These are phyloP conservation scores for Phalacrocorax pelagicus DNA, from an alignment of 2,113 vertebrate species.

Conservation along the genomic window DNA sequence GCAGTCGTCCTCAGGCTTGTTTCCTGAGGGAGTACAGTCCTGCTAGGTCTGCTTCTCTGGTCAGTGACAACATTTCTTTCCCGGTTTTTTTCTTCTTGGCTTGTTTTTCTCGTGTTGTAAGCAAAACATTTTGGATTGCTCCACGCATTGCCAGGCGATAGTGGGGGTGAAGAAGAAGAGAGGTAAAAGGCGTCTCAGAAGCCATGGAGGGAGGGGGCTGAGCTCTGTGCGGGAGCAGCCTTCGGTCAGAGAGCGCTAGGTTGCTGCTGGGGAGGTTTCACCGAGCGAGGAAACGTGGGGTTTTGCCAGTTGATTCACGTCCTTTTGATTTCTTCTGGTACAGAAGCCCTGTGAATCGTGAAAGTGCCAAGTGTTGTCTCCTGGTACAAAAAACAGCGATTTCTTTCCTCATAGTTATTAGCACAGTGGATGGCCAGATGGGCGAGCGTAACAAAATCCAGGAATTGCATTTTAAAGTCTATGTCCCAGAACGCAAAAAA, in stretches of 20 bases:
- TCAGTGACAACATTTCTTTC: neutral
- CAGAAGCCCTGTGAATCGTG: neutral
- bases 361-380: neutral
- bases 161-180: neutral
- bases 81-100: neutral
- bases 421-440: neutral
- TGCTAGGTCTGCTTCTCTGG: neutral
- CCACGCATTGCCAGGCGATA: too few species aligned
- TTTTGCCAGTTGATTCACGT: neutral
- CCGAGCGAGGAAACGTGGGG: fast-evolving
- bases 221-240: neutral
- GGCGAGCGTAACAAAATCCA: neutral
- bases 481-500: neutral
- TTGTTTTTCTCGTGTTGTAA: neutral
- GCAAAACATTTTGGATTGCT: neutral
- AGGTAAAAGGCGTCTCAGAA: neutral
- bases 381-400: fast-evolving
- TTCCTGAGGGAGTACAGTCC: neutral
- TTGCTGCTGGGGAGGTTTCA: neutral
- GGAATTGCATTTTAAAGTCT: neutral
- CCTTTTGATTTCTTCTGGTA: neutral
- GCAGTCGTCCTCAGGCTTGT: neutral
- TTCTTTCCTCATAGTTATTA: neutral
- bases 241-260: neutral
- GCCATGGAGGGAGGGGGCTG: neutral